Conservation (phyloP, 2,113 vertebrate species). For the Promerops cafer region DNA sequence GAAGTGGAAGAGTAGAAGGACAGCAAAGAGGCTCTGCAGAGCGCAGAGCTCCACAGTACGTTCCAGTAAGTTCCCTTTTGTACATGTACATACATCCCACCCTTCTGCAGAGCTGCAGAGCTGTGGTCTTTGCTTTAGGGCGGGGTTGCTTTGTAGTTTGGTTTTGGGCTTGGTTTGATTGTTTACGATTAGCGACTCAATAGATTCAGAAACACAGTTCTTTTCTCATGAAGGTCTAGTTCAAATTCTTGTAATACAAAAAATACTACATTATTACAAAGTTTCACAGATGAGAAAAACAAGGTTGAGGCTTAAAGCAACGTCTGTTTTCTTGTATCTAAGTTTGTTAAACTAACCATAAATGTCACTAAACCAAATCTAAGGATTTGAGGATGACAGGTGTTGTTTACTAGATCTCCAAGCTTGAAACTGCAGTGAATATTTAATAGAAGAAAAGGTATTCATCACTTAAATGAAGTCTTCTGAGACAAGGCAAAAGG, state of each 20-base stretch:
- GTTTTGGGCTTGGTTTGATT: background rate
- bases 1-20: background rate
- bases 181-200: background rate
- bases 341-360: background rate
- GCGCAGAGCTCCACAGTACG: fast-evolving
- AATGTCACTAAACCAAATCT: background rate
- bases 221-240: background rate
- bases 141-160: background rate
- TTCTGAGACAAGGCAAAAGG: background rate
- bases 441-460: background rate
- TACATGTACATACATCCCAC: background rate
- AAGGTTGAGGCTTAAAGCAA: background rate
- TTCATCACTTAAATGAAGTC: background rate
- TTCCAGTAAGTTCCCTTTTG: background rate
- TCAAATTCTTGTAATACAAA: background rate
- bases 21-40: background rate
- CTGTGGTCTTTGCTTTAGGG: background rate
- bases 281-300: background rate
- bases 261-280: background rate
- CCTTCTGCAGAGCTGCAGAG: background rate
- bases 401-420: background rate
- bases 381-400: background rate
- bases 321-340: background rate
- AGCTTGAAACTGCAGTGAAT: background rate
- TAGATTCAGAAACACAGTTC: fast-evolving